Evolutionary conservation across 1,140 invertebrate species (phyloP), one percentile per base, ranked within the genome.

Genomic region (Yoshiicerus persimilis): DNA sequence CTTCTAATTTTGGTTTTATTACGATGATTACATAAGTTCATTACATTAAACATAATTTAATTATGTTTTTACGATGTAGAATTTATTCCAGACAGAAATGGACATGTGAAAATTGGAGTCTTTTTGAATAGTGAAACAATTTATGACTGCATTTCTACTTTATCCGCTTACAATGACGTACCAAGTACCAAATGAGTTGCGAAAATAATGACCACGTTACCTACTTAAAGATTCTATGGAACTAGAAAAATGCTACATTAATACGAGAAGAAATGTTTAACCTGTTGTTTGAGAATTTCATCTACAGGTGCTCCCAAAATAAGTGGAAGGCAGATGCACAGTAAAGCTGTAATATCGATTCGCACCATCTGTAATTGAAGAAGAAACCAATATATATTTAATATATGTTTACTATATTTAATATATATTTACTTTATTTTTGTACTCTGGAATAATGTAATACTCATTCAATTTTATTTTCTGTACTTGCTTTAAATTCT

Each of bases 241-340:
- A 2, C 11, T 10, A 47, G 2, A 47, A 10, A 13, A 8, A 70
- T 70, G 64, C 64, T 9, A 25, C 25, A 6, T 66, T 27, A 30
- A 11, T 9, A 56, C 3, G 13, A 4, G 16, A 80, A 36, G n/a
- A 62, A 39, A 84, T 47, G 16, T n/a, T 41, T 88, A 75, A 89
- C 88, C 88, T 89, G 88, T 86, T 90, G 89, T 87, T 90, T 88
- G 34, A 87, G 47, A 41, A 86, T 56, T 20, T 90, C 89, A 36
- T 90, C 89, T 25, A 87, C 87, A 30, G 89, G 89, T 86, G 89
- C 89, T 66, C 88, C 89, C 64, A 90, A 83, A 86, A 90, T 89
- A 11, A 90, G 66, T 20, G 89, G 89, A 20, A 90, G 47, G 36
- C 70, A 88, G 16, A 90, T 62, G 56, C 83, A 90, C n/a, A 90